A percentile compares a stretch with the other conserved stretches of the same genome.
These are phyloP conservation scores for Aepyceros melampus DNA, from an alignment of 2,113 vertebrate species.

Conservation along the genomic window DNA sequence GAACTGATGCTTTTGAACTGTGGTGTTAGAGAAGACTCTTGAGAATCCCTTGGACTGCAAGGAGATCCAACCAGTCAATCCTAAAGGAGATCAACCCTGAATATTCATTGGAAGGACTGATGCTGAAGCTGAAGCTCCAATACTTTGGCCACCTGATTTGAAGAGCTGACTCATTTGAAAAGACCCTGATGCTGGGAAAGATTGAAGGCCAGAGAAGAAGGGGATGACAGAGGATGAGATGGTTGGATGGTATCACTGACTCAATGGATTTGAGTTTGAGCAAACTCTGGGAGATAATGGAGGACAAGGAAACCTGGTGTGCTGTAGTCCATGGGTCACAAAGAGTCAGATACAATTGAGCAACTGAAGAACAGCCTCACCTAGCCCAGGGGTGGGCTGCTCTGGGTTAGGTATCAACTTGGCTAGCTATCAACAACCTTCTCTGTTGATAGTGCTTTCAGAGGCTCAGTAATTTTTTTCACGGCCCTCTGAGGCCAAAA, in stretches of 20 bases:
- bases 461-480: neutral
- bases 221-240: neutral
- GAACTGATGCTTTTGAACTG: neutral
- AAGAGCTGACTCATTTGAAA: neutral
- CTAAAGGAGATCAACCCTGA: neutral
- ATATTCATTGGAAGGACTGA: neutral
- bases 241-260: neutral
- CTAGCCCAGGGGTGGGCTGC: neutral
- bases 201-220: neutral
- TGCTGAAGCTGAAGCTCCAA: neutral
- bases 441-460: no score
- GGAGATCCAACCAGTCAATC: neutral
- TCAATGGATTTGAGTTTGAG: neutral
- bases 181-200: neutral
- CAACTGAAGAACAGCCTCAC: neutral
- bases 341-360: neutral
- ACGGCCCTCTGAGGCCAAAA: neutral
- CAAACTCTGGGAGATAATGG: neutral
- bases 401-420: no score
- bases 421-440: neutral
- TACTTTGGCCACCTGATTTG: neutral
- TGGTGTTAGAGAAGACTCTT: neutral
- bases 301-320: neutral
- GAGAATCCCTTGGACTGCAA: neutral
- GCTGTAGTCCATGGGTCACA: neutral